Base-by-base conservation (phyloP, 2,113 vertebrate genomes). In the Ia io region DNA sequence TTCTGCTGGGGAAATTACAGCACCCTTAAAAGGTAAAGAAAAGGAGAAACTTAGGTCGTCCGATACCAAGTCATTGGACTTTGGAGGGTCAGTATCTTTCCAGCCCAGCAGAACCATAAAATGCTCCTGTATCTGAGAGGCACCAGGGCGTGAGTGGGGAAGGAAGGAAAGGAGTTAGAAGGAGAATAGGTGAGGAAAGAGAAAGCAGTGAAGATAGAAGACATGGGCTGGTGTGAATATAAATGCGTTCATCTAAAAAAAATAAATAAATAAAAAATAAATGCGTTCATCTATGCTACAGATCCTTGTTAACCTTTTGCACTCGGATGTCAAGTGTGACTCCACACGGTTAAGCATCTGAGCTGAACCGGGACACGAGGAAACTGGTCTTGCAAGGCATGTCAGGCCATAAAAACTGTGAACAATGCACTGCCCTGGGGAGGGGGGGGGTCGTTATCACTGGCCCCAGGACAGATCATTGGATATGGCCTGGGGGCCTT, bases 1-100 rank as follows among this genome's bases (percentile, higher is more conserved):
- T 93, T 95, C 96, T 93, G 92, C 90, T 90, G 71, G 37, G 30
- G 88, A 91, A 94, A 85, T 70, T 84, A 74, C 35, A 85, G 40
- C 79, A 76, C 5, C 7, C 22, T 76, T 87, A 78, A 88, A 94
- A 76, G 30, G 22, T 20, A 89, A 51, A 65, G n/a, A 13, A 56
- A 67, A 82, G 49, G 25, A 93, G 65, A 92, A 91, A 77, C 44
- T 35, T 42, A 69, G 65, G 76, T 84, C n/a, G 28, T 69, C 78
- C 77, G 30, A 90, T 49, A 90, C 18, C 35, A 42, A 56, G 32
- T 88, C 65, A 59, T 7, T 92, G 80, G 67, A 87, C 59, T 70
- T 94, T 53, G 49, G n/a, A 85, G 18, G 30, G 5, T 93, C 44
- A 76, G 49, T 40, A 77, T 79, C 61, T 74, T 76, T 80, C 35